These are phyloP conservation scores for Meganola albula DNA, from an alignment of 2,888 invertebrate genomes.

Conservation along the genomic window DNA sequence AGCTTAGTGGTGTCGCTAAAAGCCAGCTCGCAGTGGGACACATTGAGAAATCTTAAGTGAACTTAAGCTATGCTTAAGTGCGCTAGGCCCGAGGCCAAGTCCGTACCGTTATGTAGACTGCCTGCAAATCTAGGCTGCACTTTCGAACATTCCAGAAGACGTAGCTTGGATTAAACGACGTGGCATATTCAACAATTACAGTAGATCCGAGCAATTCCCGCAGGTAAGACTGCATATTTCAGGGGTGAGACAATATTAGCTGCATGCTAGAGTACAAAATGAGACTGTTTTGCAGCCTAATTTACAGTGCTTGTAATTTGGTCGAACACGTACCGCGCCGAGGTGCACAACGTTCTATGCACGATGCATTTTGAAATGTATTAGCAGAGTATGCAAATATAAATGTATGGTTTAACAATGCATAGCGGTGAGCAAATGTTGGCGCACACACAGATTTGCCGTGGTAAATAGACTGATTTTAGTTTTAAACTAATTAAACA, in stretches of 20 bases:
- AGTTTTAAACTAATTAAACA: too few species aligned
- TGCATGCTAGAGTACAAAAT: conserved; percentile 79
- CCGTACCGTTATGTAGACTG: conserved; percentile 57
- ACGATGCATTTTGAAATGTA: conserved; percentile 51
- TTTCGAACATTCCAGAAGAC: conserved; percentile 74
- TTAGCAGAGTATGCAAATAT: conserved; percentile 51
- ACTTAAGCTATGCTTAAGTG: conserved; percentile 62
- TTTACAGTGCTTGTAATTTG: conserved; percentile 66
- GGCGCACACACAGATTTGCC: conserved; percentile 22
- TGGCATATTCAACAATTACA: conserved; percentile 73
- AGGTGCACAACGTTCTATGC: conserved; percentile 39
- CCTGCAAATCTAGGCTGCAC: conserved; percentile 71
- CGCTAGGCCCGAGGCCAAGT: conserved; percentile 70
- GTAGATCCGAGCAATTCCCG: conserved; percentile 56
- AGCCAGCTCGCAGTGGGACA: conserved; percentile 33
- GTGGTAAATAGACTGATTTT: too few species aligned
- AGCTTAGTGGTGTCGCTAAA: conserved; percentile 41
- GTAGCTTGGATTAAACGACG: conserved; percentile 71
- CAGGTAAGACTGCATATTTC: conserved; percentile 73
- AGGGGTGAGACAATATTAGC: conserved; percentile 73
- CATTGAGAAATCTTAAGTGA: conserved; percentile 45
- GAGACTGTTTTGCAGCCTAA: conserved; percentile 71
- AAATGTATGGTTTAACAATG: conserved; percentile 37
- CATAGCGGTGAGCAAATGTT: conserved; percentile 36
- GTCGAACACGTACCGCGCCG: conserved; percentile 50